Conservation (phyloP, 92 coral and sea anemone genomes). For the Epizoanthus rinbou region DNA sequence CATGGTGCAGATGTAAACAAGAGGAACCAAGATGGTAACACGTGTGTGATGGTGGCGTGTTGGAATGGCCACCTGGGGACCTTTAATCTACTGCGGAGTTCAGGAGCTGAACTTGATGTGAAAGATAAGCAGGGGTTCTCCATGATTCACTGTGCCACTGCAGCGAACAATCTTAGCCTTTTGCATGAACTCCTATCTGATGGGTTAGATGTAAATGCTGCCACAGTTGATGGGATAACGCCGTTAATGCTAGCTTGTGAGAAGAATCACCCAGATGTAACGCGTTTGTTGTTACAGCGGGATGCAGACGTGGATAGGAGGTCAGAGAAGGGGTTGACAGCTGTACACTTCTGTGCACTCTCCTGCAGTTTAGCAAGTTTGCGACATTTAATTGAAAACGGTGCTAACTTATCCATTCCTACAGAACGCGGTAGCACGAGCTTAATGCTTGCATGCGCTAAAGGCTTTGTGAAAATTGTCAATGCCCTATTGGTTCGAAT, state of each 20-base stretch:
- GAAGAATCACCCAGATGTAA: slow-evolving; percentile 80
- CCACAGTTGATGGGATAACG: slow-evolving; percentile 75
- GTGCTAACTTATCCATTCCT: slow-evolving; percentile 65
- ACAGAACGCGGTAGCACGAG: slow-evolving; percentile 82
- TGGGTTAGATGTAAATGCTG: slow-evolving; percentile 63
- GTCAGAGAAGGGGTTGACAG: slow-evolving; percentile 77
- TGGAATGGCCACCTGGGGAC: slow-evolving; percentile 87
- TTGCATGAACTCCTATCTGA: slow-evolving; percentile 67
- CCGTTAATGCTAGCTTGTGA: slow-evolving; percentile 85
- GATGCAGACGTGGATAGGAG: slow-evolving; percentile 64
- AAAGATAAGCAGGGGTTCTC: slow-evolving; percentile 79
- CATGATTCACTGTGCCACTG: slow-evolving; percentile 78
- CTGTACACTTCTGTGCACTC: slow-evolving; percentile 79
- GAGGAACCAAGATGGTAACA: slow-evolving; percentile 83
- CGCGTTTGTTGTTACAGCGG: slow-evolving; percentile 65
- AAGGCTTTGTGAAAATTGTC: slow-evolving; percentile 75
- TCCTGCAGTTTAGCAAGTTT: slow-evolving; percentile 74
- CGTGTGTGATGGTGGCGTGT: slow-evolving; percentile 86
- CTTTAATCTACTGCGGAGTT: slow-evolving; percentile 61
- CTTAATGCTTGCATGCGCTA: slow-evolving; percentile 83
- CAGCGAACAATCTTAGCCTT: slow-evolving; percentile 73
- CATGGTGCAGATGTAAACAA: slow-evolving; percentile 77
- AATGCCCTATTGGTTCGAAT: slow-evolving; percentile 66
- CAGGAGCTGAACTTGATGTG: slow-evolving; percentile 73
- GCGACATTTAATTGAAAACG: slow-evolving; percentile 71